Conservation (phyloP, 23 tunicate genomes). For the Halocynthia roretzi region DNA sequence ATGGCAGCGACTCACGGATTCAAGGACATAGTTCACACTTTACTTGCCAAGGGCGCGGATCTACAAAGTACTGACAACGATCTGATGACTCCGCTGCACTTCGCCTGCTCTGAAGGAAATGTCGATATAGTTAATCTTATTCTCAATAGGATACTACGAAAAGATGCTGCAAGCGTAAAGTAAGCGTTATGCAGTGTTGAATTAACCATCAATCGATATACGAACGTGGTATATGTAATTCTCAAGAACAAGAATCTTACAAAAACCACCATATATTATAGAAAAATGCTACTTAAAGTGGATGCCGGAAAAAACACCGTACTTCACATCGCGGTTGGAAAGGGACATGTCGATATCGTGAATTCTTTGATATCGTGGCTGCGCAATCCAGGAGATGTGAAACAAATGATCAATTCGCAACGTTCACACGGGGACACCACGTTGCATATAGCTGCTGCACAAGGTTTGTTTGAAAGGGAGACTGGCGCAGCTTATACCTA, state of each 20-base stretch:
- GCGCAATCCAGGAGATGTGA: slow-evolving; percentile 18
- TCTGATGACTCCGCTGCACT: slow-evolving; percentile 74
- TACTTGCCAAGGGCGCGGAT: slow-evolving; percentile 54
- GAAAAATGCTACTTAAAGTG: slow-evolving; percentile 45
- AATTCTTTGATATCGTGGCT: slow-evolving; percentile 30
- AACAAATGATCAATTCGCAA: slow-evolving; percentile 34
- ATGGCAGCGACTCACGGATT: slow-evolving; percentile 88
- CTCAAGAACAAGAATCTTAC: not conserved
- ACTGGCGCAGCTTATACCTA: too few relatives aligned
- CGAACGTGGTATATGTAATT: not conserved
- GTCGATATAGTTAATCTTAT: slow-evolving; percentile 43
- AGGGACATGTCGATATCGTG: slow-evolving; percentile 60
- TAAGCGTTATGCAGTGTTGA: slow-evolving; percentile 10
- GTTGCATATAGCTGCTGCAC: slow-evolving; percentile 70
- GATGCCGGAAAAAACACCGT: slow-evolving; percentile 69
- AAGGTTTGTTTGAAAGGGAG: slow-evolving; percentile 29
- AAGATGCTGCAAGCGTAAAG: slow-evolving; percentile 32
- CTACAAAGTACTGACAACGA: slow-evolving; percentile 59
- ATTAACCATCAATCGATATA: not conserved
- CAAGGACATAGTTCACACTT: slow-evolving; percentile 42
- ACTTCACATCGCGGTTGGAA: slow-evolving; percentile 59
- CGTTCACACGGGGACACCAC: slow-evolving; percentile 63
- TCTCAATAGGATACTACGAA: slow-evolving; percentile 9
- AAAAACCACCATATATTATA: not conserved
- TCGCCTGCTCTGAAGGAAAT: slow-evolving; percentile 75